Base-by-base conservation (phyloP, 2,888 invertebrate species). In the Helobdella robusta region DNA sequence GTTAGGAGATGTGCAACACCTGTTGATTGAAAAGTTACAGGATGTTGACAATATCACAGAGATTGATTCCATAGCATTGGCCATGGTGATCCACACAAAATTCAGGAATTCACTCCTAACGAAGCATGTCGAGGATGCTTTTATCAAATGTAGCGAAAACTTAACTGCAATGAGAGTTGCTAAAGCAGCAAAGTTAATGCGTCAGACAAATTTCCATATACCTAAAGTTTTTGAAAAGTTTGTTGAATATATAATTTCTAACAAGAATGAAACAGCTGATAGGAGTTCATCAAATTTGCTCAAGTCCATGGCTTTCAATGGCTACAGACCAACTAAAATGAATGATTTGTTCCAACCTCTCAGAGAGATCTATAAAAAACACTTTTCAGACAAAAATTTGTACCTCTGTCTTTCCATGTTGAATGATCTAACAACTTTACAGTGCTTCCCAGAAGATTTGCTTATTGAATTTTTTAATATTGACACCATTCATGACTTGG, bases 141-240 rank as follows among this genome's bases (percentile, higher is more conserved):
- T 34, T 59, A 35, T 46, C 2, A 28, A 23, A 32, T 67, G 58
- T 58, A 56, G 54, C 2, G 34, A 48, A 2, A 52, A 61, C 18
- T n/a, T 67, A n/a, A 65, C 32, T 15, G 40, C 36, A 6, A 44
- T 65, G 11, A 54, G 50, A 34, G n/a, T 65, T 15, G 23, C 30
- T 20, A 66, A 66, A 30, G 56, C 58, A 20, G 34, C 54, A 1
- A 52, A 67, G 59, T 40, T 66, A 25, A 65, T 67, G 44, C 35
- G 25, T 32, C 28, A 35, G 20, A 23, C 66, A 32, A 50, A 34
- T 35, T 70, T 68, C 65, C 63, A 66, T 59, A 64, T 67, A 4
- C 70, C 72, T 0, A 54, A 62, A 8, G 60, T 71, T 25, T 67
- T 64, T 23, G 70, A 72, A 35, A 66, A 69, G 30, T 50, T 71